Conservation (phyloP, 2,797 vertebrate species). For the Scolopax rusticola region DNA sequence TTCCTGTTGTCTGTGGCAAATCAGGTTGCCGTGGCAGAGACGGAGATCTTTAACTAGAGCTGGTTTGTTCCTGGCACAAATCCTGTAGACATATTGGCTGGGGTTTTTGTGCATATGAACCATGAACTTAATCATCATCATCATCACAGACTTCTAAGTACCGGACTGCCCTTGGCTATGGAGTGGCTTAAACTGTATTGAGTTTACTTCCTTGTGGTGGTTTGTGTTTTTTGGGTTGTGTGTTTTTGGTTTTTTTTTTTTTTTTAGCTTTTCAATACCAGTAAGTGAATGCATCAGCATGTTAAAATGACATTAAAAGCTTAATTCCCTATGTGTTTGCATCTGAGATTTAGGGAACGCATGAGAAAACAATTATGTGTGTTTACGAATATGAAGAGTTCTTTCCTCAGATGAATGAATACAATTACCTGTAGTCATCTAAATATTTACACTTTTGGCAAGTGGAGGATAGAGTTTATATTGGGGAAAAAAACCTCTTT, state of each 20-base stretch:
- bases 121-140: rapidly evolving
- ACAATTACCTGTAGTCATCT: background rate
- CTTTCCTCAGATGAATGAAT: background rate
- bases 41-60: background rate
- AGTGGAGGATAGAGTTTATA: background rate
- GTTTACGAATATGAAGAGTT: background rate
- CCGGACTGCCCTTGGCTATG: background rate
- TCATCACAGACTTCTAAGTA: background rate
- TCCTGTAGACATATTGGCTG: background rate
- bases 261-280: background rate
- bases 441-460: background rate
- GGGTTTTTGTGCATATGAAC: background rate
- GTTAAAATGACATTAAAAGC: background rate
- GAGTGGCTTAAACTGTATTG: background rate
- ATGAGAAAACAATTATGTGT: background rate
- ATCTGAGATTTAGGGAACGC: background rate
- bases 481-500: background rate
- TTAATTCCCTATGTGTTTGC: background rate
- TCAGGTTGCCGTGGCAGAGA: background rate
- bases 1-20: background rate
- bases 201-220: background rate
- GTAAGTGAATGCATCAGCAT: background rate
- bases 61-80: background rate
- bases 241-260: background rate
- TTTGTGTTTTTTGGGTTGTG: background rate